These are phyloP conservation scores for Dendroctonus ponderosae DNA, from an alignment of 1,140 invertebrate species.

Conservation along the genomic window DNA sequence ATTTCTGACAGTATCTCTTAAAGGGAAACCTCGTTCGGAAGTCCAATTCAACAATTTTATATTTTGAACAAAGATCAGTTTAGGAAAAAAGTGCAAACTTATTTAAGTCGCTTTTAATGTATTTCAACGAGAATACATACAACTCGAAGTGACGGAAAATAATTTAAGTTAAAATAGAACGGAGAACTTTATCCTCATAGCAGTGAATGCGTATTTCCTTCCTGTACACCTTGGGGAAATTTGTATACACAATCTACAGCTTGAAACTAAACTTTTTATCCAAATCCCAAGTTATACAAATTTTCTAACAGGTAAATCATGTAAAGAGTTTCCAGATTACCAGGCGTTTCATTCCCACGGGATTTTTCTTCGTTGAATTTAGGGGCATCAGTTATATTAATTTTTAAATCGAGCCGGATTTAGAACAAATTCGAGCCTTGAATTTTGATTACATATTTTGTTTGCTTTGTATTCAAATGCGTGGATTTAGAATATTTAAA, in stretches of 20 bases:
- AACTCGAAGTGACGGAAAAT: constrained; percentile 13
- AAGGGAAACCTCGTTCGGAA: too few species aligned
- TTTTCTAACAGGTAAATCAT: constrained; percentile 30
- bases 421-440: constrained; percentile 3
- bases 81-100: too few species aligned
- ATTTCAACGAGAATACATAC: constrained; percentile 15
- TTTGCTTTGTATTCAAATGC: neutral
- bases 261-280: constrained; percentile 32
- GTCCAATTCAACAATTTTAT: too few species aligned
- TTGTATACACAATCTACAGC: constrained; percentile 29
- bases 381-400: constrained; percentile 16
- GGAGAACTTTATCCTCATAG: constrained; percentile 22
- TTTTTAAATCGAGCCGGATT: constrained; percentile 18
- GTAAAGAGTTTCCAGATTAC: constrained; percentile 30
- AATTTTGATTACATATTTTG: constrained; percentile 4
- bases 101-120: constrained; percentile 8
- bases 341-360: constrained; percentile 7
- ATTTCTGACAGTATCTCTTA: too few species aligned
- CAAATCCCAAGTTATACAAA: constrained; percentile 32
- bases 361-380: constrained; percentile 20
- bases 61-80: too few species aligned
- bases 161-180: constrained; percentile 28
- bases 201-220: constrained; percentile 29
- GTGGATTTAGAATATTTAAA: too few species aligned
- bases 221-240: constrained; percentile 29